A percentile compares a stretch with the other conserved stretches of the same genome.
Evolutionary conservation across 2,888 invertebrate species (phyloP).

Genomic region (Bunonema sp.): DNA sequence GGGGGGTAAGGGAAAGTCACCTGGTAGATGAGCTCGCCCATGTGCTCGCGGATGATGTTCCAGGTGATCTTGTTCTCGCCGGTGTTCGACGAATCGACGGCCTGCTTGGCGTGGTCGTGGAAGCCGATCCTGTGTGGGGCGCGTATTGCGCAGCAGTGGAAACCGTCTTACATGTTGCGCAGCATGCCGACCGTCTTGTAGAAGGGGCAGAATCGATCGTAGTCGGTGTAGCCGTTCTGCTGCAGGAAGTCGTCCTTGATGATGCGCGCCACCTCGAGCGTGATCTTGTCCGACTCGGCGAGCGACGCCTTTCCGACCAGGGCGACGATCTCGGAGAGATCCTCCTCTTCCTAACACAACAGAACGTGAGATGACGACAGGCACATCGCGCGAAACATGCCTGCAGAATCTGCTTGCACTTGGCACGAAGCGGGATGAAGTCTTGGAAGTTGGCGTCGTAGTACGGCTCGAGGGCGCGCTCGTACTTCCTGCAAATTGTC

Average conservation of each 20-base stretch:
- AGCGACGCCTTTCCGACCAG: conserved; percentile 78
- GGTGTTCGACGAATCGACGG: conserved; percentile 92
- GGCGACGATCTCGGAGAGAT: conserved; percentile 97
- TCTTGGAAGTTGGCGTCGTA: conserved; percentile 95
- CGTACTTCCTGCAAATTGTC: conserved; percentile 67
- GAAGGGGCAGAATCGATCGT: conserved; percentile 85
- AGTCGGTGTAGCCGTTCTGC: conserved; percentile 73
- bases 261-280: conserved; percentile 74
- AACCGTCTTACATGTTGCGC: conserved; percentile 61
- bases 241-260: conserved; percentile 90
- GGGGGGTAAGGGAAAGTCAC: too few relatives aligned
- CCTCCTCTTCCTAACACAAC: conserved; percentile 83
- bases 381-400: neutral
- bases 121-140: conserved; percentile 59
- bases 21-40: conserved; percentile 90
- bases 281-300: conserved; percentile 96
- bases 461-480: conserved; percentile 91
- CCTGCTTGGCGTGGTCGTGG: conserved; percentile 92
- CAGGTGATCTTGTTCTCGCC: conserved; percentile 85
- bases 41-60: conserved; percentile 87
- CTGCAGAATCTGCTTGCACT: conserved; percentile 66
- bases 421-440: conserved; percentile 87
- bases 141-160: neutral
- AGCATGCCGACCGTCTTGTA: conserved; percentile 99
- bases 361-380: neutral